Evolutionary conservation across 2,797 vertebrate species (phyloP), one percentile per base, ranked within the genome.

Genomic region (Gymnoscopelus braueri): DNA sequence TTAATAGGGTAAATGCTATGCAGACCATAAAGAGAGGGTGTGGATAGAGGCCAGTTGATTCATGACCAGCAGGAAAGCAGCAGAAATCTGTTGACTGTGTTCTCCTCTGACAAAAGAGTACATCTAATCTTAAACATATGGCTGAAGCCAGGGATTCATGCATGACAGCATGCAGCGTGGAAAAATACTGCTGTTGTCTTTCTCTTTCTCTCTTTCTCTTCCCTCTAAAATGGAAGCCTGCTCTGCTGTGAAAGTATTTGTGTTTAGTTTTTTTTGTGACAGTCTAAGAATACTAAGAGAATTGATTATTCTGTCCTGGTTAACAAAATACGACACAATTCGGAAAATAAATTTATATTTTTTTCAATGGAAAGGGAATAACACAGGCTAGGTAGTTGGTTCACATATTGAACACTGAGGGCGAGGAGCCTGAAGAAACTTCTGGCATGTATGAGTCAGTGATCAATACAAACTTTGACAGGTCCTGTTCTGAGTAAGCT

Each of bases 51-150:
- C 47, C 63, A 63, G 80, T 82, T 89, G 84, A 90, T 89, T 90
- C 82, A 87, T 65, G 73, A 84, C 67, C 85, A 81, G 85, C 65
- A 29, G 83, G 87, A 69, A 87, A 76, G 79, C 79, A 84, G 77
- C 78, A 73, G 52, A 71, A 81, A 79, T 65, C 74, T 89, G 84
- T 88, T 90, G 87, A 88, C 81, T 88, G 80, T 85, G 84, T 87
- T 89, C 87, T 81, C 64, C 7, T 85, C 84, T 75, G 71, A 87
- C 79, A 87, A 78, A 87, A 86, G 83, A 90, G 88, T 84, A 87
- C 87, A 90, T 87, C 89, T 93, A 93, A 93, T 92, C 82, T 84
- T 83, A 88, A 92, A 92, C 90, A 93, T 83, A 87, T 93, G 91
- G 84, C 78, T 51, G 72, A 66, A 75, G 72, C 61, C 19, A 44